Conservation (phyloP, 2,797 vertebrate species). For the Crypturellus tataupa region DNA sequence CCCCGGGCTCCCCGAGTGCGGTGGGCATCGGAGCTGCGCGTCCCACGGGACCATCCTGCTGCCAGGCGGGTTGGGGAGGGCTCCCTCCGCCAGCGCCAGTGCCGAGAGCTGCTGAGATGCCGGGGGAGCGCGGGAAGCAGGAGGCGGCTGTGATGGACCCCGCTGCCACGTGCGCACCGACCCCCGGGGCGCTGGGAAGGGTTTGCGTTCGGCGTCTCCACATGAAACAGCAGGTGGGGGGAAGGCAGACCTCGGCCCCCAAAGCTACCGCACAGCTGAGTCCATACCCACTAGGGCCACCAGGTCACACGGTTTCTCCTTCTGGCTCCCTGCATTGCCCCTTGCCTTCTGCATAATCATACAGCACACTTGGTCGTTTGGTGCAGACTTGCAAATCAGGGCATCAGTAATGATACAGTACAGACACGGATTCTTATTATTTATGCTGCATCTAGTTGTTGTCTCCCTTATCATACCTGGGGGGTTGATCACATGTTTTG, state of each 20-base stretch:
- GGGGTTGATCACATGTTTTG: not conserved
- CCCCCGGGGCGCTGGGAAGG: rapidly evolving
- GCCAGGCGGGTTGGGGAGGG: not conserved
- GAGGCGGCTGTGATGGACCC: not conserved
- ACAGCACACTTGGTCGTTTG: rapidly evolving
- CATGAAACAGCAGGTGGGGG: rapidly evolving
- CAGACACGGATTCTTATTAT: rapidly evolving
- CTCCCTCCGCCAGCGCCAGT: too few species aligned
- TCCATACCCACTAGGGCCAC: not conserved
- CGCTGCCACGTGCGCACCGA: not conserved
- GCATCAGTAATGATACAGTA: rapidly evolving
- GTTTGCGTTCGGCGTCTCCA: not conserved
- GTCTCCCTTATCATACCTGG: not conserved
- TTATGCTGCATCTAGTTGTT: not conserved
- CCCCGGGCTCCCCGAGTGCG: too few species aligned
- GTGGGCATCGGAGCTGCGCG: not conserved
- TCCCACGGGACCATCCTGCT: not conserved
- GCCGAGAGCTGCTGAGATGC: not conserved
- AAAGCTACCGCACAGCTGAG: not conserved
- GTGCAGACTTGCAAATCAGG: not conserved
- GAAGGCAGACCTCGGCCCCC: not conserved
- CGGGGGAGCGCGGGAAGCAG: too few species aligned
- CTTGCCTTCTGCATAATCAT: not conserved
- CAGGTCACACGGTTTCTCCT: not conserved
- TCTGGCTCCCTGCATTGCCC: not conserved